These are phyloP conservation scores for Psettodes erumei DNA, from an alignment of 2,113 vertebrate species.

Conservation along the genomic window DNA sequence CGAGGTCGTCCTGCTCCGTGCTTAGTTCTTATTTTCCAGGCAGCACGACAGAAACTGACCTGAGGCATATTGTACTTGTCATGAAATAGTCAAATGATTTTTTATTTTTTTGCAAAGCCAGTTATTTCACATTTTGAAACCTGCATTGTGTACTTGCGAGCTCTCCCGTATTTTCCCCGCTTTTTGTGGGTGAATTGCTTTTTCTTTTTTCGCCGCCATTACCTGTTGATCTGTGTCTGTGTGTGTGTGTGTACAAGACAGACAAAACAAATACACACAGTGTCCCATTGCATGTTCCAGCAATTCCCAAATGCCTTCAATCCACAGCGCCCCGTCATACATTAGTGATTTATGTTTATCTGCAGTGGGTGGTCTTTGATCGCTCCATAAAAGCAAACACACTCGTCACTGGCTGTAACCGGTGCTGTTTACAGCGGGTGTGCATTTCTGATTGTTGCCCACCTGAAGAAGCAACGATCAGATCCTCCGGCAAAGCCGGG, in stretches of 20 bases:
- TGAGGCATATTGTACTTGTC: too few relatives aligned
- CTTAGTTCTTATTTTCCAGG: too few relatives aligned
- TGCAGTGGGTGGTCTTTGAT: too few relatives aligned
- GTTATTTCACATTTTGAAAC: not conserved
- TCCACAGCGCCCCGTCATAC: not conserved
- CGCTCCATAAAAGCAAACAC: too few relatives aligned
- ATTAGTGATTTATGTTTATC: not conserved
- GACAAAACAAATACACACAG: too few relatives aligned
- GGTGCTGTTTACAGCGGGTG: not conserved
- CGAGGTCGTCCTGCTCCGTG: too few relatives aligned
- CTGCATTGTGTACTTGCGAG: not conserved
- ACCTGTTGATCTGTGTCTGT: conserved; percentile 17
- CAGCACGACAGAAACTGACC: too few relatives aligned
- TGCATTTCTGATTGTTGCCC: not conserved
- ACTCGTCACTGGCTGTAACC: not conserved
- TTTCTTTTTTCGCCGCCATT: too few relatives aligned
- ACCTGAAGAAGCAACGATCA: not conserved
- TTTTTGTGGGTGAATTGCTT: not conserved
- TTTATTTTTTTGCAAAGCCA: not conserved
- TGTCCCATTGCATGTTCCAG: too few relatives aligned
- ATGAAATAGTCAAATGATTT: too few relatives aligned
- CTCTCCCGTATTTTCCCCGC: not conserved
- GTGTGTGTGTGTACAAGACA: too few relatives aligned
- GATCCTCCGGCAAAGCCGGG: not conserved
- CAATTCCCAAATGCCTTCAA: too few relatives aligned